Evolutionary conservation across 2,888 invertebrate species (phyloP).

Genomic region (Glyphotaelius pellucidus): DNA sequence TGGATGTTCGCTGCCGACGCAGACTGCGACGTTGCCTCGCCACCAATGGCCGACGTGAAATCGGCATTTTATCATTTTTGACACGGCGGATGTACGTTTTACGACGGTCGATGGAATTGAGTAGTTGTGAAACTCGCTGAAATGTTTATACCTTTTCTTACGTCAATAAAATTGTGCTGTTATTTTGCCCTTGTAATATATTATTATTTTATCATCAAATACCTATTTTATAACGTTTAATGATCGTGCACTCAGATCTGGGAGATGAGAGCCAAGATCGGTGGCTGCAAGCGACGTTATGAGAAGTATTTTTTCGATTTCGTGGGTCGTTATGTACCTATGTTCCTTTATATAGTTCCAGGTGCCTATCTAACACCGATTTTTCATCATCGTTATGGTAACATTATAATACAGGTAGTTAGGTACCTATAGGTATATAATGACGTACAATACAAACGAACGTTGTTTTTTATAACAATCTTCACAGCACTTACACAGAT

Average conservation of each 20-base stretch:
- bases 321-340: too few species aligned
- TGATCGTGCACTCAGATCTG: neutral
- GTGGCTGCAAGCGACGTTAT: neutral
- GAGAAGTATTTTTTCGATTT: neutral
- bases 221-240: neutral
- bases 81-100: constrained; percentile 51
- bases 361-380: neutral
- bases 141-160: constrained; percentile 45
- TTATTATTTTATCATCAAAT: constrained; percentile 11
- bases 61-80: constrained; percentile 51
- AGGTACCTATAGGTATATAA: neutral
- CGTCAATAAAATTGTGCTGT: constrained; percentile 49
- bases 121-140: constrained; percentile 48
- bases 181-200: constrained; percentile 49
- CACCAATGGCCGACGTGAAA: constrained; percentile 46
- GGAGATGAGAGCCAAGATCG: neutral
- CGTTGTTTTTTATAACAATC: neutral
- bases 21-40: constrained; percentile 47
- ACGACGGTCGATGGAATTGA: constrained; percentile 50
- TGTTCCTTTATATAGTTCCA: too few species aligned
- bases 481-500: neutral
- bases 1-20: constrained; percentile 20
- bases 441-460: neutral
- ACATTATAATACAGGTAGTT: too few species aligned
- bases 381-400: neutral